Percentiles rank a stretch among this genome's conserved stretches.
Evolutionary conservation across 2,113 vertebrate species (phyloP).

Genomic region (Misgurnus mizolepis): DNA sequence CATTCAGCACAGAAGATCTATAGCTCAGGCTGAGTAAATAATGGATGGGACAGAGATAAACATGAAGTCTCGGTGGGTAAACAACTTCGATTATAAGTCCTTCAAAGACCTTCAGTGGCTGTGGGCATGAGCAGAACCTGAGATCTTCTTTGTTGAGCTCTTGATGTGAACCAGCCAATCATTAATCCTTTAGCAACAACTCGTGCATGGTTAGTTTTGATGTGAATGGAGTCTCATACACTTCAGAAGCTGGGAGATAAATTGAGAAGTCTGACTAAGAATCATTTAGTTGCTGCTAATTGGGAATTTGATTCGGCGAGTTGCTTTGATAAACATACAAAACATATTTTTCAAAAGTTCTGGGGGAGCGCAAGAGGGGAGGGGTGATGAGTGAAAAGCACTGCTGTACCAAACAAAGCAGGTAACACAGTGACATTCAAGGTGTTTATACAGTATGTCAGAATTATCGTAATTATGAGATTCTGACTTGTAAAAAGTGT

Average conservation of each 20-base stretch:
- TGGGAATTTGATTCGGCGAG: background rate
- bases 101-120: conserved; percentile 38
- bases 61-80: conserved; percentile 43
- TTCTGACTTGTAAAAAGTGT: too few species aligned
- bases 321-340: conserved; percentile 1
- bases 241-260: background rate
- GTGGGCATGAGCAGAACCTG: background rate
- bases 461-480: too few species aligned
- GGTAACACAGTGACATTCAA: too few species aligned
- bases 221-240: background rate
- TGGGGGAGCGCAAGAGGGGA: background rate
- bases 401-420: too few species aligned
- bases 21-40: conserved; percentile 33
- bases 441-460: too few species aligned
- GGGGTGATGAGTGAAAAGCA: too few species aligned
- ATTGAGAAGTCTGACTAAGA: background rate
- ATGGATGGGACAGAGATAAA: conserved; percentile 45
- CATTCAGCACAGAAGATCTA: conserved; percentile 26
- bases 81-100: conserved; percentile 50
- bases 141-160: conserved; percentile 8
- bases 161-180: conserved; percentile 41
- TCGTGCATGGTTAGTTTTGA: background rate
- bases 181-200: background rate
- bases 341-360: background rate
- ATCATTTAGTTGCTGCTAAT: background rate